Percentiles rank a stretch among this genome's conserved stretches.
phyloP scores from a whole-genome alignment of 2,888 invertebrate genomes.

The Drosophila helvetica region DNA sequence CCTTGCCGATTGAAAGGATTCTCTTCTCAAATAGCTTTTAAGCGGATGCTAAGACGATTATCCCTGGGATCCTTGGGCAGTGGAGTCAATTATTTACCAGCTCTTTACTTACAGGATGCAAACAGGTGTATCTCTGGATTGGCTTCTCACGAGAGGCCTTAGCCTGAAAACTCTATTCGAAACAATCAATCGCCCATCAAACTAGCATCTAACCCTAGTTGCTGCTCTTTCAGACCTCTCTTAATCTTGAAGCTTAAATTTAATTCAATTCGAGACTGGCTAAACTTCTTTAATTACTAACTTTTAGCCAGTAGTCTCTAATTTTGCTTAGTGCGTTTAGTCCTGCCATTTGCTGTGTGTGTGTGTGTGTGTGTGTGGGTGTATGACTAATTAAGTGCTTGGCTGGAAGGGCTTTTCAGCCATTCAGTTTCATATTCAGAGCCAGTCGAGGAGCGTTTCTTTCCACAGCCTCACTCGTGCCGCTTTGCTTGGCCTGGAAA shows the following conservation, averaged over 20 bases:
- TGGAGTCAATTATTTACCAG: constrained; percentile 24
- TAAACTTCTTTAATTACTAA: not conserved
- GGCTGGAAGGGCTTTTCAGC: constrained; percentile 22
- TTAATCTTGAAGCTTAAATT: not conserved
- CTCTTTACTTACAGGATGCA: not conserved
- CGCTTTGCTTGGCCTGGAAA: constrained; percentile 30
- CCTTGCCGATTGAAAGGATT: constrained; percentile 42
- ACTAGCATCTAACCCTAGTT: not conserved
- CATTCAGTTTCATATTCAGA: constrained; percentile 11
- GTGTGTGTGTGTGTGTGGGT: constrained; percentile 9
- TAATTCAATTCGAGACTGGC: not conserved
- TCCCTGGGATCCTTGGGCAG: constrained; percentile 16
- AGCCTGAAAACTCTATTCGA: too few relatives aligned
- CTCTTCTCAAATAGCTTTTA: constrained; percentile 28
- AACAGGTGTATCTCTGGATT: constrained; percentile 11
- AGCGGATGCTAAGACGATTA: constrained; percentile 36
- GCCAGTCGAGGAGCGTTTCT: not conserved
- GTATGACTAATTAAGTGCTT: constrained; percentile 37
- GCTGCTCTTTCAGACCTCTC: not conserved
- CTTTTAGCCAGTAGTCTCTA: constrained; percentile 2
- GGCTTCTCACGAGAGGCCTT: too few relatives aligned
- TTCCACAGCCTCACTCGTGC: constrained; percentile 12
- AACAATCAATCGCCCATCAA: not conserved
- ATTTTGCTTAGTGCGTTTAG: constrained; percentile 10
- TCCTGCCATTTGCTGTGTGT: constrained; percentile 25